phyloP scores from a whole-genome alignment of 2,888 invertebrate genomes.

The Megastigmus dorsalis region DNA sequence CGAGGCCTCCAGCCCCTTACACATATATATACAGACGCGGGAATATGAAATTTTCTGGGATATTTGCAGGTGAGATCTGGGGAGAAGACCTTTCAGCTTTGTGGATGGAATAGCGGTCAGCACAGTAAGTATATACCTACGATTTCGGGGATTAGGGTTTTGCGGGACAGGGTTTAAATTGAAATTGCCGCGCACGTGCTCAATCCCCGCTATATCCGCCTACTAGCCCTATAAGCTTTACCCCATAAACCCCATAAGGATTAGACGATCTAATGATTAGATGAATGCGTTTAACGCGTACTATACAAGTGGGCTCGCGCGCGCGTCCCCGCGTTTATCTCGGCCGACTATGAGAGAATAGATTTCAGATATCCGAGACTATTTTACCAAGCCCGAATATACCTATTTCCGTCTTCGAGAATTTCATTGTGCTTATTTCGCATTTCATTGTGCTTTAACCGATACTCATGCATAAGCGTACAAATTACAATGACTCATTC shows the following conservation, averaged over 20 bases:
- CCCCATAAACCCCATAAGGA: slow-evolving; percentile 11
- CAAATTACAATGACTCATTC: no score
- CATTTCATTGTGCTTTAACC: no score
- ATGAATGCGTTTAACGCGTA: slow-evolving; percentile 18
- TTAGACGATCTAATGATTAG: slow-evolving; percentile 43
- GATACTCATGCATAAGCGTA: no score
- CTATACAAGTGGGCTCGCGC: no score
- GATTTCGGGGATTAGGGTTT: slow-evolving; percentile 36
- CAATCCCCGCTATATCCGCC: background rate
- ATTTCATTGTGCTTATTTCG: no score
- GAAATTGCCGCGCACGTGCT: slow-evolving; percentile 27
- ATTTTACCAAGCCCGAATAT: no score
- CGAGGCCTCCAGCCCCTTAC: no score
- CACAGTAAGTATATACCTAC: slow-evolving; percentile 80
- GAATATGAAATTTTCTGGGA: slow-evolving; percentile 33
- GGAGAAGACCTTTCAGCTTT: slow-evolving; percentile 77
- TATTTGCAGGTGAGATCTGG: slow-evolving; percentile 64
- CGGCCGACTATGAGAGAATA: no score
- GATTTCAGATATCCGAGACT: no score
- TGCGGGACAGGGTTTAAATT: slow-evolving; percentile 35
- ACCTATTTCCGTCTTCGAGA: no score
- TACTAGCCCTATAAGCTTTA: no score
- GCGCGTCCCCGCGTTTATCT: no score
- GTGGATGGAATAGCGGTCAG: slow-evolving; percentile 90
- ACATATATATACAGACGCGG: background rate